Percentiles rank a stretch among this genome's conserved stretches.
These are phyloP conservation scores for Siphlonurus alternatus DNA, from an alignment of 2,888 invertebrate genomes.

Conservation along the genomic window DNA sequence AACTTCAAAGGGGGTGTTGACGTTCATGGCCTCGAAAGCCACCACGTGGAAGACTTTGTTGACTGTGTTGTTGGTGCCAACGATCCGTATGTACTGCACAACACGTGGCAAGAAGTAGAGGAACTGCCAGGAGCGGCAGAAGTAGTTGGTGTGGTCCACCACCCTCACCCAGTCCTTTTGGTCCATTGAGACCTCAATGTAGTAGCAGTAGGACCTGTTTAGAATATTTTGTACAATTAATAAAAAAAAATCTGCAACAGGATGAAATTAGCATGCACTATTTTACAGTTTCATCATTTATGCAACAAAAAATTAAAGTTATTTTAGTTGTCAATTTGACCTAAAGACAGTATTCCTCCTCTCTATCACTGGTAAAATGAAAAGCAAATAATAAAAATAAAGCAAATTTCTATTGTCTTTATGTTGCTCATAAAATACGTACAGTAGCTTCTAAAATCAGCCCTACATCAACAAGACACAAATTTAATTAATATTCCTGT, in stretches of 20 bases:
- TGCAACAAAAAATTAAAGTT: no score
- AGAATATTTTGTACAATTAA: background rate
- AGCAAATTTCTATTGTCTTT: no score
- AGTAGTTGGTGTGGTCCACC: slow-evolving; percentile 79
- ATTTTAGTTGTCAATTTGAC: no score
- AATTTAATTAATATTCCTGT: no score
- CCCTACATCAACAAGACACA: no score
- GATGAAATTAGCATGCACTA: background rate
- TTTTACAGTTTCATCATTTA: background rate
- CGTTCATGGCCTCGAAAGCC: slow-evolving; percentile 77
- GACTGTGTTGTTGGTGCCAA: slow-evolving; percentile 89
- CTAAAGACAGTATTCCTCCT: no score
- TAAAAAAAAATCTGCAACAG: background rate
- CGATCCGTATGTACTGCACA: slow-evolving; percentile 62
- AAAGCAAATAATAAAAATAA: no score
- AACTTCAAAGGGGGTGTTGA: slow-evolving; percentile 55
- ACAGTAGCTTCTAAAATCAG: no score
- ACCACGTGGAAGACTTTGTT: slow-evolving; percentile 93
- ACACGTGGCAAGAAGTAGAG: slow-evolving; percentile 82
- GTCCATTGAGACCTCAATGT: slow-evolving; percentile 72
- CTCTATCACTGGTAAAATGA: no score
- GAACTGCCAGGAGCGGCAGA: slow-evolving; percentile 93
- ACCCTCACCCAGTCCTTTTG: slow-evolving; percentile 89
- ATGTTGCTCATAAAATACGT: no score
- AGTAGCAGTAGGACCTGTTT: slow-evolving; percentile 70